A percentile compares a stretch with the other conserved stretches of the same genome.
These are phyloP conservation scores for Bos indicus DNA, from an alignment of 2,113 vertebrate genomes.

Conservation along the genomic window DNA sequence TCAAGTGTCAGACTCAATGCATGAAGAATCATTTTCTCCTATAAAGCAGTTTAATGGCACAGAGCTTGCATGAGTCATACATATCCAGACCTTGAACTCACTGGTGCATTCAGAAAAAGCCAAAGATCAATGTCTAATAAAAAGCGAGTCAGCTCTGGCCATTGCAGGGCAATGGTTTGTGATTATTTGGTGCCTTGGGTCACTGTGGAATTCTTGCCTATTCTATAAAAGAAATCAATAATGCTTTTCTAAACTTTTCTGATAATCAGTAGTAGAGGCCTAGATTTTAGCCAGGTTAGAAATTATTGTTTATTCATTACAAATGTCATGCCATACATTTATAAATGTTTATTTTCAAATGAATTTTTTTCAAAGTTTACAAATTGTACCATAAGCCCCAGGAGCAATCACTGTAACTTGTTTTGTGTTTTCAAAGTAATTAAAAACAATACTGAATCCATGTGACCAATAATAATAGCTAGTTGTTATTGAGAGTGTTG, in stretches of 20 bases:
- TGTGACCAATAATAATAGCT: not conserved
- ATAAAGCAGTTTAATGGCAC: constrained; percentile 46
- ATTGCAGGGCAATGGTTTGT: constrained; percentile 65
- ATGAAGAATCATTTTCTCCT: constrained; percentile 46
- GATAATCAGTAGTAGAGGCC: not conserved
- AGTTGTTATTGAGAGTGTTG: not conserved
- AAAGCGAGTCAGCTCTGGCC: constrained; percentile 74
- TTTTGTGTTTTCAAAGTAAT: not conserved
- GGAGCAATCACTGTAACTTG: not conserved
- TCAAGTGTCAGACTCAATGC: constrained; percentile 44
- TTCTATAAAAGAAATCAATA: constrained; percentile 46
- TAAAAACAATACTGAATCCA: not conserved
- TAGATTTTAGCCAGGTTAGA: not conserved
- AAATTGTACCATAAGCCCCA: not conserved
- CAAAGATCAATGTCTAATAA: constrained; percentile 78
- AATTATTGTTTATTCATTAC: not conserved
- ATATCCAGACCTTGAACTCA: constrained; percentile 61
- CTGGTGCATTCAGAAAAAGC: constrained; percentile 57
- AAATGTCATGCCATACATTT: not conserved
- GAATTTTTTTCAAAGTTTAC: not conserved
- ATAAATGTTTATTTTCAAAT: not conserved
- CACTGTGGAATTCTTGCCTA: not conserved
- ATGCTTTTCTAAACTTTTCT: not conserved
- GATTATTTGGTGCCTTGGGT: constrained; percentile 60
- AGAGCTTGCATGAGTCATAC: constrained; percentile 63